phyloP scores from a whole-genome alignment of 2,888 invertebrate species.

The Trichogramma dendrolimi region DNA sequence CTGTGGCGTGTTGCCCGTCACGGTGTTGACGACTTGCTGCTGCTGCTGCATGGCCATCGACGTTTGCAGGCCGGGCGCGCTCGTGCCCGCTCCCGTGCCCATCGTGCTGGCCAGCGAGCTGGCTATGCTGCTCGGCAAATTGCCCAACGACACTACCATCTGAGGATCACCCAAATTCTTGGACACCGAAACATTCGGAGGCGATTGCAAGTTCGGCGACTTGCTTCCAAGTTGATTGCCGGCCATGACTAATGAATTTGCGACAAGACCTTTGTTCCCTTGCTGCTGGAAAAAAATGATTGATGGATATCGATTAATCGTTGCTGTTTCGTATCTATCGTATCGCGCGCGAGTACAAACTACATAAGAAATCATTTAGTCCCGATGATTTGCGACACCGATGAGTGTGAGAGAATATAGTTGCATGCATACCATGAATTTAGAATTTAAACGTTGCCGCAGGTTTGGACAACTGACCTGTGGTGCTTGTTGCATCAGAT shows the following conservation, averaged over 20 bases:
- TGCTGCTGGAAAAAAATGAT: constrained; percentile 10
- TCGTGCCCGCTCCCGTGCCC: constrained; percentile 37
- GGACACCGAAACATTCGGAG: constrained; percentile 76
- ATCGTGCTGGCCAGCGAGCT: constrained; percentile 54
- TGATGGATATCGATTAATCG: no score
- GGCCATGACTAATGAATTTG: constrained; percentile 68
- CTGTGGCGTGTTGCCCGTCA: constrained; percentile 31
- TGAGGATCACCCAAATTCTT: constrained; percentile 61
- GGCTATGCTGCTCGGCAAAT: constrained; percentile 57
- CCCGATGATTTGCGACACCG: no score
- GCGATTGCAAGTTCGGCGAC: constrained; percentile 80
- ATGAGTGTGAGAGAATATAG: no score
- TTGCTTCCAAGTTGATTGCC: constrained; percentile 75
- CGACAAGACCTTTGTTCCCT: constrained; percentile 69
- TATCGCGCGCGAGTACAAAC: not conserved
- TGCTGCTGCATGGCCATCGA: constrained; percentile 63
- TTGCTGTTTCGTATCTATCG: no score
- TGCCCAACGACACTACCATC: constrained; percentile 59
- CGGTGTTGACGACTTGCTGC: constrained; percentile 51
- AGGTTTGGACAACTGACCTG: constrained; percentile 35
- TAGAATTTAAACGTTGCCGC: constrained; percentile 9
- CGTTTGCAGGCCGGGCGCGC: constrained; percentile 50
- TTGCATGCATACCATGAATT: no score
- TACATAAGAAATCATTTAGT: no score
- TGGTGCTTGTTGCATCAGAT: constrained; percentile 42